Evolutionary conservation across 2,888 invertebrate species (phyloP).

Genomic region (Noctua janthe): DNA sequence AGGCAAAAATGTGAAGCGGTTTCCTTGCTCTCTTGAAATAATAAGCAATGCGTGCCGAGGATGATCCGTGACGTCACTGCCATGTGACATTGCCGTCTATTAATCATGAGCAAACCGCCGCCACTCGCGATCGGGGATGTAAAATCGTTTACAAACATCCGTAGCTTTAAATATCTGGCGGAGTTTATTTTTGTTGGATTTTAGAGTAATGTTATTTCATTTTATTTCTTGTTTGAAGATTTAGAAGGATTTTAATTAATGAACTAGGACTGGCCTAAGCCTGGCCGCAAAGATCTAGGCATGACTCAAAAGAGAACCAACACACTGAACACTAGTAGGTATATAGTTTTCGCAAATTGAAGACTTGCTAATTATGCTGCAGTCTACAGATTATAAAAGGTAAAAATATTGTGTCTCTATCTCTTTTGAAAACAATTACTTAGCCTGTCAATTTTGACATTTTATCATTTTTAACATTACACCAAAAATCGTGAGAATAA

Average conservation of each 20-base stretch:
- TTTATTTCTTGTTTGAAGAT: background rate
- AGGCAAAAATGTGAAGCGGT: conserved; percentile 59
- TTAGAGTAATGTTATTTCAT: background rate
- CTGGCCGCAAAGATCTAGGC: background rate
- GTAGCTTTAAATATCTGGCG: conserved; percentile 54
- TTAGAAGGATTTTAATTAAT: no score
- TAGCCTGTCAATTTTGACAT: conserved; percentile 34
- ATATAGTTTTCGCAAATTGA: no score
- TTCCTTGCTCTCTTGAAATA: conserved; percentile 72
- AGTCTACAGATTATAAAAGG: background rate
- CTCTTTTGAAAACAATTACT: conserved; percentile 4
- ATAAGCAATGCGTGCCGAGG: conserved; percentile 72
- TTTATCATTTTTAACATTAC: conserved; percentile 35
- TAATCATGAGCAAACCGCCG: conserved; percentile 82
- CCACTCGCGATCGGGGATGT: conserved; percentile 76
- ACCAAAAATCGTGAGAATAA: conserved; percentile 78
- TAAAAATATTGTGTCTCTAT: background rate
- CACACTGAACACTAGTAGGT: background rate
- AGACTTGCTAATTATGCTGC: background rate
- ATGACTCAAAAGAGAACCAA: background rate
- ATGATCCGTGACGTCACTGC: conserved; percentile 78
- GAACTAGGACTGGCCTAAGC: no score
- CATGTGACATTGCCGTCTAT: conserved; percentile 83
- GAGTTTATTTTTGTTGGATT: conserved; percentile 39
- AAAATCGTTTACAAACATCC: conserved; percentile 63